Percentiles rank a stretch among this genome's conserved stretches.
phyloP scores from a whole-genome alignment of 2,888 invertebrate genomes.

The Agonopterix arenella region DNA sequence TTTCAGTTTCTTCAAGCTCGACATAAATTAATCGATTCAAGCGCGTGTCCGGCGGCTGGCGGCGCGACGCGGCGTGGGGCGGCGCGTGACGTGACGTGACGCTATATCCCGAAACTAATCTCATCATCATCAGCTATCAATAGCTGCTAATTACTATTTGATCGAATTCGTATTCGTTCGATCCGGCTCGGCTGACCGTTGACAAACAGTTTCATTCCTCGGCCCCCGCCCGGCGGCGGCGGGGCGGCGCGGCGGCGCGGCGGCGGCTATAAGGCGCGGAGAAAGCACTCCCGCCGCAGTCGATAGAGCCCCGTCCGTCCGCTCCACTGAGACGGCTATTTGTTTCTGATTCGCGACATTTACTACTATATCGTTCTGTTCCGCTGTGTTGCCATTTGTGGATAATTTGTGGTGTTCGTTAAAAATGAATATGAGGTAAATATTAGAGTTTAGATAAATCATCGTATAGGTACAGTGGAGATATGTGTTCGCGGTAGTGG shows the following conservation, averaged over 20 bases:
- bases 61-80: neutral
- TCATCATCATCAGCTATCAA: neutral
- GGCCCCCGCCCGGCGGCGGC: neutral
- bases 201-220: neutral
- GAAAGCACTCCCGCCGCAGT: conserved; percentile 61
- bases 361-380: neutral
- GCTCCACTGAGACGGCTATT: neutral
- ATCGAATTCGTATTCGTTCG: neutral
- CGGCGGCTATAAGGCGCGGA: conserved; percentile 67
- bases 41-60: neutral
- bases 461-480: neutral
- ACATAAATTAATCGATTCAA: too few relatives aligned
- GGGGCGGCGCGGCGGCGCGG: conserved; percentile 21
- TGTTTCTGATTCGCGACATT: neutral
- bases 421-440: neutral
- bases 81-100: neutral
- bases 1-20: too few relatives aligned
- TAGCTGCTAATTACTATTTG: neutral
- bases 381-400: neutral
- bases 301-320: neutral
- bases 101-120: neutral
- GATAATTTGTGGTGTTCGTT: neutral
- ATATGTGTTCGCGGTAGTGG: neutral
- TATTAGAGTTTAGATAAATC: neutral
- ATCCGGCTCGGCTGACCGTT: neutral